Percentiles rank a stretch among this genome's conserved stretches.
phyloP scores from a whole-genome alignment of 2,888 invertebrate species.

The Frankliniella intonsa region DNA sequence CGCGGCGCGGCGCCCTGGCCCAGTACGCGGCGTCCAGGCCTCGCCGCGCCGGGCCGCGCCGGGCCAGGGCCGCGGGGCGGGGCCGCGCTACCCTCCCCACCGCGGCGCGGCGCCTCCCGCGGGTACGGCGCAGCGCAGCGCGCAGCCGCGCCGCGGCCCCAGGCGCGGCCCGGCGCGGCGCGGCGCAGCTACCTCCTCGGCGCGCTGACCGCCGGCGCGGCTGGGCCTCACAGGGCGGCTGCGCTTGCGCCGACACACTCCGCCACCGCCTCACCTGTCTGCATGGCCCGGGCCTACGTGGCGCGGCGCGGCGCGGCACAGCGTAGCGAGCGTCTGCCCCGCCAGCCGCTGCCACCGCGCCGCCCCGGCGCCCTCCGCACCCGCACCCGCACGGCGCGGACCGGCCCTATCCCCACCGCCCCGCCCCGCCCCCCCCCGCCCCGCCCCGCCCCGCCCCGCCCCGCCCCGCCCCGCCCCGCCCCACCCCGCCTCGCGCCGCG shows the following conservation, averaged over 20 bases:
- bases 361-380: not conserved
- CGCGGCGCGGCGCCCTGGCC: not conserved
- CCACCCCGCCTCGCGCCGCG: not conserved
- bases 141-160: too few species aligned
- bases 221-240: not conserved
- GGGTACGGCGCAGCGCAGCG: too few species aligned
- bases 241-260: not conserved
- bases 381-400: not conserved
- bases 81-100: not conserved
- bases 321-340: not conserved
- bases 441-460: not conserved
- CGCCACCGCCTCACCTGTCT: not conserved
- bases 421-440: not conserved
- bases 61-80: not conserved
- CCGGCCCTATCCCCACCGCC: not conserved
- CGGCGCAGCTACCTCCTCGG: not conserved
- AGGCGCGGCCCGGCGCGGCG: not conserved
- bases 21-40: too few species aligned
- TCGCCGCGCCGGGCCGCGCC: too few species aligned
- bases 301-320: too few species aligned
- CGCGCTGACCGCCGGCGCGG: not conserved
- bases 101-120: not conserved
- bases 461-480: not conserved
- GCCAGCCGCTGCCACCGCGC: not conserved
- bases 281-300: not conserved